Base-by-base conservation (phyloP, 2,797 vertebrate species). In the Enteromius afrohamiltoni region DNA sequence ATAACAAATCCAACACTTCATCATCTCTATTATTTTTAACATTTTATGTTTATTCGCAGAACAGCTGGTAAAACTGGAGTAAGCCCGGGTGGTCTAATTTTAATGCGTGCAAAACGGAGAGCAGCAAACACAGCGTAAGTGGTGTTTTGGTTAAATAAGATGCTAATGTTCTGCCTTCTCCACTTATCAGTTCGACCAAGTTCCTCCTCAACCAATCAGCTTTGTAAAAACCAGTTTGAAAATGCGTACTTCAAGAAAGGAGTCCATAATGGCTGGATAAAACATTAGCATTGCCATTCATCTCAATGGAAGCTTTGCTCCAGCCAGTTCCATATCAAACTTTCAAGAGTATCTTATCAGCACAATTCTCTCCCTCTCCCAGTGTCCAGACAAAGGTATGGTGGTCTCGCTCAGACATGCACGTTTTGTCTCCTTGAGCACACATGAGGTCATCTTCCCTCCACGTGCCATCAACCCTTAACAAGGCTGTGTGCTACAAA, bases 361-460 rank as follows among this genome's bases (percentile, higher is more conserved):
- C 80, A 37, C 26, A 85, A 40, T 26, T 71, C 53, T 75, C 16
- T 47, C 65, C 45, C 37, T 49, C 65, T 19, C 40, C 64, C 26
- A 7, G 68, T 14, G 4, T 83, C 82, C 82, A 42, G 80, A 40
- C 40, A 70, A 34, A 83, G 77, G 83, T 26, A 21, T 64, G 68
- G 71, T 34, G 70, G 69, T 70, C 37, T 58, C 40, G 29, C 47
- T 55, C 62, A 74, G n/a, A 62, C 83, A 79, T 77, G 81, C 82
- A 79, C 42, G 86, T 85, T 81, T 85, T 37, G 55, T 47, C 49
- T 58, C 34, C 21, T n/a, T 37, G 37, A 70, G 53, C 58, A 75
- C 79, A 87, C 77, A 80, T 83, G 84, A 87, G 85, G 80, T 85
- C 77, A 85, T 69, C 31, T 23, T 58, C 21, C 34, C 21, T 58